Base-by-base conservation (phyloP, 2,888 invertebrate species). In the Sisyra nigra region DNA sequence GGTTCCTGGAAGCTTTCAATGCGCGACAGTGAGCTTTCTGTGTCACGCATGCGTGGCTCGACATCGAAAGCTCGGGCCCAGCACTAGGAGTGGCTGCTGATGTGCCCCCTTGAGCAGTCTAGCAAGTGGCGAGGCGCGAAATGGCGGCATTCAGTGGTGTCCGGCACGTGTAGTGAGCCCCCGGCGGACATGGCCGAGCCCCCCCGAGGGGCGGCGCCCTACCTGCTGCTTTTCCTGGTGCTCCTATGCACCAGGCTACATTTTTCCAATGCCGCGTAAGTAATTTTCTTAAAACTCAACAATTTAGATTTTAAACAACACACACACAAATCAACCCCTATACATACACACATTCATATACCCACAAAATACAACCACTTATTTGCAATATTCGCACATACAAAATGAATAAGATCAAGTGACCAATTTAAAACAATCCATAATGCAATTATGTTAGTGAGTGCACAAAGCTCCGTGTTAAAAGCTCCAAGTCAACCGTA, bases 131-230 rank as follows among this genome's bases (percentile, higher is more conserved):
- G 19, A 37, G 37, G 37, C 37, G 18, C 37, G 37, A 37, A 17
- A 37, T 37, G 37, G 37, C 37, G 17, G 19, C 17, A 19, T 37
- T 37, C 19, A 18, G 37, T 37, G 37, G 37, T 37, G 37, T 18
- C 37, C 37, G 37, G 37, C 37, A 37, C 37, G 37, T 37, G 37
- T 37, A 37, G 37, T 37, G 37, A 37, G 37, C 37, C 37, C 19
- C 37, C 19, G 37, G 37, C 37, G 37, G 37, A 18, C 37, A 37
- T 37, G 37, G 37, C 37, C 37, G 37, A 37, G 37, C 37, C 37
- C 37, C 37, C 37, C 37, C 37, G 37, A 37, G 37, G 37, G 37
- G 37, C 37, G 37, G 37, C 37, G 37, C 37, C 37, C 37, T 37
- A 37, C 19, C 37, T 37, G 18, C 37, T 37, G 37, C 17, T 37